Evolutionary conservation across 2,113 vertebrate genomes (phyloP).

Genomic region (Alligator sinensis): DNA sequence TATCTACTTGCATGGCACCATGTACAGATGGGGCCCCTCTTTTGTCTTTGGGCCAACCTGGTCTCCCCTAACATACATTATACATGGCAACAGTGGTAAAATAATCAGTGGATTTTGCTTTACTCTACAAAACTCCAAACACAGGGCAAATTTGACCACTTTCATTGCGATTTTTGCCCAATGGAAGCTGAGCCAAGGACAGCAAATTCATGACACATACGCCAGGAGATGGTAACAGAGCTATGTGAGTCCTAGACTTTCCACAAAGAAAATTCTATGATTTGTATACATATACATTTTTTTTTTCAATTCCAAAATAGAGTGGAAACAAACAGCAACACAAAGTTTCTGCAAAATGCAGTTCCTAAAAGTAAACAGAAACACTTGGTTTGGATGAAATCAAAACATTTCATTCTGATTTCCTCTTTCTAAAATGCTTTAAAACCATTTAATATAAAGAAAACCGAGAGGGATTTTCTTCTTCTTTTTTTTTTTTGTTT

Average conservation of each 20-base stretch:
- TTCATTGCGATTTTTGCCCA: neutral
- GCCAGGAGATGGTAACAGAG: neutral
- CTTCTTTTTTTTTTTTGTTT: no score
- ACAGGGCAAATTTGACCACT: neutral
- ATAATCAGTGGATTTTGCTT: neutral
- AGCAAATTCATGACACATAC: neutral
- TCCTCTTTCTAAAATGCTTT: neutral
- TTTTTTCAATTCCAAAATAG: neutral
- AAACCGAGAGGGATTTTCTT: no score
- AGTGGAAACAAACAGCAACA: neutral
- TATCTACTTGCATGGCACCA: neutral
- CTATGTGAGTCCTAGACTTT: neutral
- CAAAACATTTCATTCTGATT: neutral
- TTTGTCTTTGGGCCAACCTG: rapidly evolving
- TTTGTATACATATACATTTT: neutral
- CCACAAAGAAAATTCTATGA: neutral
- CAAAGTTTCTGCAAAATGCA: neutral
- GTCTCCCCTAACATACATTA: no score
- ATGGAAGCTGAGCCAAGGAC: rapidly evolving
- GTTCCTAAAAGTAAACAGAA: neutral
- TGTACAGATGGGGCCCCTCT: rapidly evolving
- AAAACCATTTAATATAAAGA: neutral
- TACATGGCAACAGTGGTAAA: no score
- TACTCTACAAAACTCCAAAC: neutral
- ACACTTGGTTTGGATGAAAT: neutral